phyloP scores from a whole-genome alignment of 2,797 vertebrate genomes.

The Cynopterus sphinx region DNA sequence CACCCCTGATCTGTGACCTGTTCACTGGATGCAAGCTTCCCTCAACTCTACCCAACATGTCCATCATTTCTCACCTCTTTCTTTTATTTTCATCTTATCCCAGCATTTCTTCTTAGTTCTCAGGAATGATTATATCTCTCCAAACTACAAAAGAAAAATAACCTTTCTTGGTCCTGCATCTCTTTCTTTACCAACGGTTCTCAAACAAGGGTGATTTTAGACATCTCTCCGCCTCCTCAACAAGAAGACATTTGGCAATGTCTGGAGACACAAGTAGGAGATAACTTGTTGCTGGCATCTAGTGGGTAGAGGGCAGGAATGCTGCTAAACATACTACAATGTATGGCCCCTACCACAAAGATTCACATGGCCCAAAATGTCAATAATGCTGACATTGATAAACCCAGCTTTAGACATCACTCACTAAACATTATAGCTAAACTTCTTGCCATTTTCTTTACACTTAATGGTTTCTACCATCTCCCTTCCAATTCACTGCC shows the following conservation, averaged over 20 bases:
- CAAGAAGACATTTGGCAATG: background rate
- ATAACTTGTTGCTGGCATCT: too few species aligned
- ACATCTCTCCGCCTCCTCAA: too few species aligned
- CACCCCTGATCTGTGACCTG: background rate
- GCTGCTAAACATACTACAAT: background rate
- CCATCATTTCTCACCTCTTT: background rate
- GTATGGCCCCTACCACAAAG: background rate
- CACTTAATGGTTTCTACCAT: background rate
- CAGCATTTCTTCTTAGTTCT: background rate
- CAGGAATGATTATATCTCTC: background rate
- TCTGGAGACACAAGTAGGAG: background rate
- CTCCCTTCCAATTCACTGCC: background rate
- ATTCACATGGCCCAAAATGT: fast-evolving
- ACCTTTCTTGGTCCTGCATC: background rate
- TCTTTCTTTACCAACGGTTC: background rate
- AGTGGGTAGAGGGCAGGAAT: background rate
- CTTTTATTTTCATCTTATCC: background rate
- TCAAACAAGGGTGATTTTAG: background rate
- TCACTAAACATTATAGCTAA: background rate
- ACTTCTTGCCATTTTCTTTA: background rate
- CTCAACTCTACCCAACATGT: background rate
- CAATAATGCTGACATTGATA: background rate
- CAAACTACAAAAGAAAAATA: background rate
- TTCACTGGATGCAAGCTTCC: background rate
- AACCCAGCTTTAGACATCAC: background rate